Evolutionary conservation across 2,113 vertebrate species (phyloP).

Genomic region (Dendropsophus ebraccatus): DNA sequence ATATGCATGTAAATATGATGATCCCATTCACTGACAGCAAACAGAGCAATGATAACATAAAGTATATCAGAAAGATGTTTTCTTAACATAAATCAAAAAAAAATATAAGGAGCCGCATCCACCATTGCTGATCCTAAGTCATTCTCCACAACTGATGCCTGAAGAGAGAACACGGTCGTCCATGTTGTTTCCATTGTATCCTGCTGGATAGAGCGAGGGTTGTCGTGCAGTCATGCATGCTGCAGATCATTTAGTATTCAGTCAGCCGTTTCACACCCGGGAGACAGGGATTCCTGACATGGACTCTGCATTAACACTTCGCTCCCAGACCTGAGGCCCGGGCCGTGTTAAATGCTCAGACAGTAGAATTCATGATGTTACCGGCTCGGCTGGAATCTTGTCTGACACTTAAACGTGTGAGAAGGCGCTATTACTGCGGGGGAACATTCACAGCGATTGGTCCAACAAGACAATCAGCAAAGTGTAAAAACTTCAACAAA

Average conservation of each 20-base stretch:
- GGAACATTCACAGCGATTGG: not conserved
- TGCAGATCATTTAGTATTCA: not conserved
- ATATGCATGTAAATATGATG: too few species aligned
- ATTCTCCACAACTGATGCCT: not conserved
- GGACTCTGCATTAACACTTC: constrained; percentile 44
- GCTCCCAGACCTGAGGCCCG: not conserved
- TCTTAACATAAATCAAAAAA: too few species aligned
- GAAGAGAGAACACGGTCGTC: not conserved
- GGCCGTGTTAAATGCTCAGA: constrained; percentile 8
- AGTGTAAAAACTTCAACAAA: constrained; percentile 14
- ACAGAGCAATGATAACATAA: too few species aligned
- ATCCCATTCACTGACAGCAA: too few species aligned
- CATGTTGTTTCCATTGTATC: not conserved
- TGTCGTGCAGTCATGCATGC: constrained; percentile 54
- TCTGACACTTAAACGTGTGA: constrained; percentile 30
- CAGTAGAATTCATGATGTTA: not conserved
- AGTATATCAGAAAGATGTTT: too few species aligned
- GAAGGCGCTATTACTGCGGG: not conserved
- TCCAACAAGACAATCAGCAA: not conserved
- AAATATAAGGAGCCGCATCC: not conserved
- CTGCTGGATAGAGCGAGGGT: not conserved
- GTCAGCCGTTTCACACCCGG: not conserved
- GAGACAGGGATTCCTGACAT: constrained; percentile 6
- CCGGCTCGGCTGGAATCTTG: not conserved
- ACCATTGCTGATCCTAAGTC: not conserved